A percentile compares a stretch with the other conserved stretches of the same genome.
These are phyloP conservation scores for Pseudorasbora parva DNA, from an alignment of 2,113 vertebrate species.

Conservation along the genomic window DNA sequence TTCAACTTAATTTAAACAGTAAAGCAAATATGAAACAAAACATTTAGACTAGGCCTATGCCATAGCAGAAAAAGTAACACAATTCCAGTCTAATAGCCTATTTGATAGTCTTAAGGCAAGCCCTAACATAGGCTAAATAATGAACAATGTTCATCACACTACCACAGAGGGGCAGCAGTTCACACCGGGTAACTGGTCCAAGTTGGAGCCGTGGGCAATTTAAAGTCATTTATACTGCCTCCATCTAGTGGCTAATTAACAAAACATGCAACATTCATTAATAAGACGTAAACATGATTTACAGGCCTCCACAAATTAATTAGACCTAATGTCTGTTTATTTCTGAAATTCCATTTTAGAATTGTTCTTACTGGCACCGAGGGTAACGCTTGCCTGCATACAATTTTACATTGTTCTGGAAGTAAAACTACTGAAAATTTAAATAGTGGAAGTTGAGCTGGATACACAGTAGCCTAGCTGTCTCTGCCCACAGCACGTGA, in stretches of 20 bases:
- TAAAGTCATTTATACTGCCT: constrained; percentile 23
- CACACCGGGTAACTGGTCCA: neutral
- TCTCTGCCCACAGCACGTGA: neutral
- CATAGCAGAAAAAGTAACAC: too few species aligned
- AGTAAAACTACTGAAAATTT: neutral
- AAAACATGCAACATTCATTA: neutral
- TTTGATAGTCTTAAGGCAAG: neutral
- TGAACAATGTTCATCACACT: neutral
- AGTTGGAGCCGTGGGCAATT: neutral
- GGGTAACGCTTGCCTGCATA: neutral
- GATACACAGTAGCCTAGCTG: neutral
- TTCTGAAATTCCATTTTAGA: neutral
- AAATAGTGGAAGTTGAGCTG: neutral
- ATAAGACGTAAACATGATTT: neutral
- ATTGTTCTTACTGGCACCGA: neutral
- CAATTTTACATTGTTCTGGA: neutral
- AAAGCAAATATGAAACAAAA: neutral
- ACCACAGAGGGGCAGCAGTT: constrained; percentile 20
- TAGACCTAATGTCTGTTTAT: neutral
- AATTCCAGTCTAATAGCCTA: too few species aligned
- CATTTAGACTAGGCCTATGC: too few species aligned
- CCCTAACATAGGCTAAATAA: neutral
- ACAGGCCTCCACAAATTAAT: neutral
- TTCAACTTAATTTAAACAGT: neutral
- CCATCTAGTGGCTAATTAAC: constrained; percentile 42